Evolutionary conservation across 2,888 invertebrate species (phyloP).

Genomic region (Lasiommata megera): DNA sequence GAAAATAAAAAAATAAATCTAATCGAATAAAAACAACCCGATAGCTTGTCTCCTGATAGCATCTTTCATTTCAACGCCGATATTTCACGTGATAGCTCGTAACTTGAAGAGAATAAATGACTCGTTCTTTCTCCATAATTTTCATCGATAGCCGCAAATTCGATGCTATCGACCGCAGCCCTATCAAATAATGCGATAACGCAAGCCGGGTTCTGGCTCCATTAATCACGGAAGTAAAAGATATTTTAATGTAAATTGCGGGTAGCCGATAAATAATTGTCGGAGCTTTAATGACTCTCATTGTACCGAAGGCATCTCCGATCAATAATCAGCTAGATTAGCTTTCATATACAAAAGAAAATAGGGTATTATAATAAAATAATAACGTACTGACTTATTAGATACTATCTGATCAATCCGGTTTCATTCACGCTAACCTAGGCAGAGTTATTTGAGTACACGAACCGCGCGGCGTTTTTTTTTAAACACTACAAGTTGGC

Average conservation of each 20-base stretch:
- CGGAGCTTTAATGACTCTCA: not conserved
- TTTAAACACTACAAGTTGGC: too few species aligned
- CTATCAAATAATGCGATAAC: constrained; percentile 27
- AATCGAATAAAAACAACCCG: constrained; percentile 1
- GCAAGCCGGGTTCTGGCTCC: constrained; percentile 16
- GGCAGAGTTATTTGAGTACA: too few species aligned
- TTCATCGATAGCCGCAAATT: constrained; percentile 38
- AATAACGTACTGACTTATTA: too few species aligned
- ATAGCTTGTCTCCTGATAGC: constrained; percentile 14
- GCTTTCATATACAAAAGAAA: too few species aligned
- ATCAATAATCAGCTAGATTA: not conserved
- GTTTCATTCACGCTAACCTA: too few species aligned
- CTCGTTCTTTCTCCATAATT: constrained; percentile 33
- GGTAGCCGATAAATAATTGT: constrained; percentile 17
- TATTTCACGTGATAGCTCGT: constrained; percentile 18
- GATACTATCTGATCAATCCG: too few species aligned
- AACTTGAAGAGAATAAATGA: constrained; percentile 32
- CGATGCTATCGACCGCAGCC: constrained; percentile 33
- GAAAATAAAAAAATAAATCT: too few species aligned
- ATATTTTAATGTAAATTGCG: constrained; percentile 28
- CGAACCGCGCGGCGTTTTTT: too few species aligned
- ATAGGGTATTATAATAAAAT: too few species aligned
- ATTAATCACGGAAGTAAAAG: constrained; percentile 27
- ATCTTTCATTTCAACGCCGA: constrained; percentile 14
- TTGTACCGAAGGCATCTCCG: too few species aligned